These are phyloP conservation scores for Hofmannophila pseudospretella DNA, from an alignment of 2,888 invertebrate species.

Conservation along the genomic window DNA sequence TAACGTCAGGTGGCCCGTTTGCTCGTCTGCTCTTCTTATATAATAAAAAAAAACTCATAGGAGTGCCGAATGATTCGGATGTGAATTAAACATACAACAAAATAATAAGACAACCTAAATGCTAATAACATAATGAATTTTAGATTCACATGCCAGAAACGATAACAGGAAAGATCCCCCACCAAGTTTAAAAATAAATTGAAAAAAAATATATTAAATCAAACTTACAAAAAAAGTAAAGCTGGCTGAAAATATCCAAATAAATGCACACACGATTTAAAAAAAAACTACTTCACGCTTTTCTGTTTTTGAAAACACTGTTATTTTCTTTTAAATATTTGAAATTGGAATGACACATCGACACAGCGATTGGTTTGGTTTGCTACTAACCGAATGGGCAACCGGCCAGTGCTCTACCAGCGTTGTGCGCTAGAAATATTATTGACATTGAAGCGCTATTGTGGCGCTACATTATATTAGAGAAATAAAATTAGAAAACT, in stretches of 20 bases:
- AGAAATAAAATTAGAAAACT: too few species aligned
- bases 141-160: too few species aligned
- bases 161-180: background rate
- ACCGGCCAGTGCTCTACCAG: conserved; percentile 5
- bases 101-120: too few species aligned
- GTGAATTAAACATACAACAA: too few species aligned
- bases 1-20: too few species aligned
- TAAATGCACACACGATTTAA: conserved; percentile 5
- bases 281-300: background rate
- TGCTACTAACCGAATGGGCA: conserved; percentile 25
- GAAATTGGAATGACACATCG: conserved; percentile 18
- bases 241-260: background rate
- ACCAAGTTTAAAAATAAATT: conserved; percentile 2
- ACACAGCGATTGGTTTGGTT: conserved; percentile 19
- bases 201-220: conserved; percentile 2
- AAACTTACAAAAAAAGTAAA: conserved; percentile 5
- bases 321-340: conserved; percentile 10
- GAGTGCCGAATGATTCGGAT: too few species aligned
- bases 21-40: too few species aligned
- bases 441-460: too few species aligned
- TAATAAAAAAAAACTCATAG: too few species aligned
- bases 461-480: too few species aligned
- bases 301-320: background rate
- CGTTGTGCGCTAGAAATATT: too few species aligned
- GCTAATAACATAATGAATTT: too few species aligned